A percentile compares a stretch with the other conserved stretches of the same genome.
Conservation (phyloP, 2,888 invertebrate genomes). For the Caenorhabditis sinica region DNA sequence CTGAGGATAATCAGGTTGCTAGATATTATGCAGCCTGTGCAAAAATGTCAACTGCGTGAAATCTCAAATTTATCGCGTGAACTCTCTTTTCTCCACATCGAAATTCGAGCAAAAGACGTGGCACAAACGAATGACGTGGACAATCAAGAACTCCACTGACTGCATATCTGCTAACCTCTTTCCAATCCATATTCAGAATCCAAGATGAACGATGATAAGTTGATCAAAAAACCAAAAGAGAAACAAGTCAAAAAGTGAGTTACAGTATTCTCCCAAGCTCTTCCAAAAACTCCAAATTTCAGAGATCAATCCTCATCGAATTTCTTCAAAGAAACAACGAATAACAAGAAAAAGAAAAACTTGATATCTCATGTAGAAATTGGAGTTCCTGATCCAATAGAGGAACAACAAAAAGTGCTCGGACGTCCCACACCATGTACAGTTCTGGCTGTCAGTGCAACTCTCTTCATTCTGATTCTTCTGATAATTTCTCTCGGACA, state of each 20-base stretch:
- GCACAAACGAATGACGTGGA: too few species aligned
- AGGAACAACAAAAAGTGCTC: constrained; percentile 35
- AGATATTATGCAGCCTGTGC: too few species aligned
- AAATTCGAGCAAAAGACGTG: too few species aligned
- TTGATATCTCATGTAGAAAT: constrained; percentile 10
- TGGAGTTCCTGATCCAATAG: constrained; percentile 32
- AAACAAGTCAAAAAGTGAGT: constrained; percentile 15
- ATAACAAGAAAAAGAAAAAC: constrained; percentile 1
- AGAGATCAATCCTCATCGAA: constrained; percentile 21
- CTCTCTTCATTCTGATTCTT: constrained; percentile 43
- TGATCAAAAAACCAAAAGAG: constrained; percentile 25
- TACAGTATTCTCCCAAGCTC: background rate
- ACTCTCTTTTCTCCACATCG: too few species aligned
- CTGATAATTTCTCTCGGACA: constrained; percentile 44
- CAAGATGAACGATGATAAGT: constrained; percentile 9
- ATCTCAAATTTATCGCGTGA: too few species aligned
- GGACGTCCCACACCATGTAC: constrained; percentile 38
- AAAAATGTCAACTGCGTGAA: too few species aligned
- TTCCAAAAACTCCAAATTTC: background rate
- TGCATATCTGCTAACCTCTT: background rate
- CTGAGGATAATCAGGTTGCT: too few species aligned
- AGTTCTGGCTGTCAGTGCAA: constrained; percentile 31
- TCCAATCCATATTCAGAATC: background rate
- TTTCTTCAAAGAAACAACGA: background rate
- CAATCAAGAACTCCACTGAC: too few species aligned